Percentiles rank a stretch among this genome's conserved stretches.
These are phyloP conservation scores for Trichonephila inaurata DNA, from an alignment of 1,140 invertebrate genomes.

Conservation along the genomic window DNA sequence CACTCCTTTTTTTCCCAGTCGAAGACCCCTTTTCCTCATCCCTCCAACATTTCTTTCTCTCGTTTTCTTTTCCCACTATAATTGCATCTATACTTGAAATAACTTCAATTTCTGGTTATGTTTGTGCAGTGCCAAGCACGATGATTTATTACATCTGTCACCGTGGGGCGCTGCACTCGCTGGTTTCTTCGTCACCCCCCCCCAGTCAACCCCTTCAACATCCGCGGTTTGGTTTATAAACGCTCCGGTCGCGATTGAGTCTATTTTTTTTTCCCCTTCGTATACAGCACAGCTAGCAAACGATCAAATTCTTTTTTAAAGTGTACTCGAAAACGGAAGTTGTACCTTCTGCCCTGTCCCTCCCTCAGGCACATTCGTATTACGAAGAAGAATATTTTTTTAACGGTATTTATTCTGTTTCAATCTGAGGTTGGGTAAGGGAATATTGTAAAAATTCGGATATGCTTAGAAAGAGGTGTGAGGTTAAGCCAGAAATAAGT, in stretches of 20 bases:
- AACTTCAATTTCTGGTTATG: conserved; percentile 73
- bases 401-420: background rate
- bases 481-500: too few relatives aligned
- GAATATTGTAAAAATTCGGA: too few relatives aligned
- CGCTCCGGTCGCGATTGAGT: conserved; percentile 8
- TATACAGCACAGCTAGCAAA: background rate
- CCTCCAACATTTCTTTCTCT: background rate
- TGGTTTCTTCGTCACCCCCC: conserved; percentile 14
- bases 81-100: conserved; percentile 73
- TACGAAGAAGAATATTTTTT: background rate
- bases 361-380: background rate
- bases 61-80: conserved; percentile 49
- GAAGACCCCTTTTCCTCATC: background rate
- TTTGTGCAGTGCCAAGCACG: conserved; percentile 55
- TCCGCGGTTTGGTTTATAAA: conserved; percentile 11
- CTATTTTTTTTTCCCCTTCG: background rate
- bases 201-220: conserved; percentile 27
- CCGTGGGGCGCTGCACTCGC: conserved; percentile 29
- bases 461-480: too few relatives aligned
- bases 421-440: background rate
- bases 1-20: background rate
- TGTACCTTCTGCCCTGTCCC: background rate
- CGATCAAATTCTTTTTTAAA: conserved; percentile 3
- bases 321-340: background rate
- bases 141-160: conserved; percentile 70